Evolutionary conservation across 2,888 invertebrate genomes (phyloP).

Genomic region (Dasysyrphus tricinctus): DNA sequence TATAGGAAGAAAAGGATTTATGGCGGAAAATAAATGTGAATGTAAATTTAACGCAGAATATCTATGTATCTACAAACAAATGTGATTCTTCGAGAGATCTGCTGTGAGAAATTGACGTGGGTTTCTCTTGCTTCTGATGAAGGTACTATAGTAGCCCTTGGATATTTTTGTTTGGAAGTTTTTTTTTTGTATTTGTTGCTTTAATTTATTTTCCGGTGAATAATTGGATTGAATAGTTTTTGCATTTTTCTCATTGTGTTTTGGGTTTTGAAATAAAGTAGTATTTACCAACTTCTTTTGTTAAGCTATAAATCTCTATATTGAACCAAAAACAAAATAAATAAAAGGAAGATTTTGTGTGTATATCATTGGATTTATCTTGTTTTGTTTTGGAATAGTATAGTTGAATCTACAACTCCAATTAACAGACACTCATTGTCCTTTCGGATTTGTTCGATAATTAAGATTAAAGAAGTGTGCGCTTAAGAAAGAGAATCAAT

Average conservation of each 20-base stretch:
- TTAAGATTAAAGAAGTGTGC: too few relatives aligned
- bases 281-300: conserved; percentile 1
- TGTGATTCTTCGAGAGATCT: conserved; percentile 25
- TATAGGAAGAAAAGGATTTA: conserved; percentile 69
- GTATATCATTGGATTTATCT: too few relatives aligned
- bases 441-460: too few relatives aligned
- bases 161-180: background rate
- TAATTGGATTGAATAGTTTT: conserved; percentile 21
- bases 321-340: background rate
- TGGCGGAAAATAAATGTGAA: conserved; percentile 60
- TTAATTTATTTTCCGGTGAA: conserved; percentile 6
- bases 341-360: too few relatives aligned
- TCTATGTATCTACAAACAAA: conserved; percentile 2
- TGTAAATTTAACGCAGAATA: conserved; percentile 26
- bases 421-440: too few relatives aligned
- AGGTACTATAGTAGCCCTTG: background rate
- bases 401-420: too few relatives aligned
- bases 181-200: background rate
- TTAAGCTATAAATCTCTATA: conserved; percentile 2
- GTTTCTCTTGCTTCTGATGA: conserved; percentile 2
- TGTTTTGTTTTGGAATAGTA: too few relatives aligned
- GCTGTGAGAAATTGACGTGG: conserved; percentile 27
- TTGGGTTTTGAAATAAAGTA: conserved; percentile 3
- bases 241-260: conserved; percentile 19
- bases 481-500: too few relatives aligned